Evolutionary conservation across 2,113 vertebrate genomes (phyloP), one percentile per base, ranked within the genome.

Genomic region (Corythornis vintsioides): DNA sequence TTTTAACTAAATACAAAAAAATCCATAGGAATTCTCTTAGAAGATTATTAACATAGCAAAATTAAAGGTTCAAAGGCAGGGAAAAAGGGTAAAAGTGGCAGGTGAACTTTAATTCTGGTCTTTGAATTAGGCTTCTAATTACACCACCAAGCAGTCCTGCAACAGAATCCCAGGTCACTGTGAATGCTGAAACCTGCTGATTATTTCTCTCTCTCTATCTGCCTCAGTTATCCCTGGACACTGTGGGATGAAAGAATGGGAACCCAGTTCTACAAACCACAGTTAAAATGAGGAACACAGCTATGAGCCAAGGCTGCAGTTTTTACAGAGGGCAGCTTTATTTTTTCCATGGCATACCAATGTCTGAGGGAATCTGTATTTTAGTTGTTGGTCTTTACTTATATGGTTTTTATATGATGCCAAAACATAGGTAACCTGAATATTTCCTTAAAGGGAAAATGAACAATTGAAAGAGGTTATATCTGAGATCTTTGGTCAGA

Each of bases 161-260:
- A 1, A 1, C 26, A 78, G 65, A 81, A 86, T 59, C 50, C 42
- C 59, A 24, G 56, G 59, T 73, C 0, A 0, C 78, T 59, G 40
- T 11, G 65, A 71, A 29, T 0, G 0, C n/a, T 52, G 80, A 78
- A 94, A 77, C 38, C 59, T 43, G 52, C 18, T 31, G 64, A 38
- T 42, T 73, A 42, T 53, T 79, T 52, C 40, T 73, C 0, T 0
- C 0, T 0, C 31, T 2, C 1, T 81, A 45, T 60, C 48, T 81
- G 69, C 40, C 61, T 33, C 43, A 45, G 56, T 16, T 78, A n/a
- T 80, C 28, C 64, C 53, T 7, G 17, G 47, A 59, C 14, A 7
- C 31, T 1, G 0, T 2, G 29, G 42, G 9, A 74, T 55, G 48
- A 69, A 72, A 81, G 56, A 69, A 33, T 22, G 21, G 57, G 45